Base-by-base conservation (phyloP, 2,888 invertebrate species). In the Pegoplata infirma region DNA sequence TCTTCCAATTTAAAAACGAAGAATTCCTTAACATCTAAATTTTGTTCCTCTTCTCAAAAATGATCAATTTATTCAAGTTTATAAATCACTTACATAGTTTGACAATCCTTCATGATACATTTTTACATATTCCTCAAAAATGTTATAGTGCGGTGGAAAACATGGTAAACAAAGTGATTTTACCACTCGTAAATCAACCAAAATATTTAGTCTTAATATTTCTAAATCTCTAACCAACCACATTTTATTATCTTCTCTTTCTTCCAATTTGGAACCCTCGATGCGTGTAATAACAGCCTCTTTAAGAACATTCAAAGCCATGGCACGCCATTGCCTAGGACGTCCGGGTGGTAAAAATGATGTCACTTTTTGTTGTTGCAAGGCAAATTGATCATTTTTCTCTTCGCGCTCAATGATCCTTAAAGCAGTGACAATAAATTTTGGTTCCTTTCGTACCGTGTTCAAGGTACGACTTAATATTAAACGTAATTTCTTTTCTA, bases 371-470 rank as follows among this genome's bases (percentile, higher is more conserved):
- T 89, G 89, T 67, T 89, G 89, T 88, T 94, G 93, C 80, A 95
- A 85, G 8, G 97, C 96, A 90, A 96, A 95, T 83, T 93, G 93
- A 91, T 99, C 99, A 32, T 96, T 94, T 90, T 96, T 96, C 86
- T 99, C 98, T 89, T 99, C 99, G 67, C 99, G 91, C 89, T 99
- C 99, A 84, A 99, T 97, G 68, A 99, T 98, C 82, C 99, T 92
- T 40, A 99, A 89, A 0, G 97, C 98, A 6, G 98, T 98, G 0
- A 99, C 99, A 82, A 99, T 96, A 7, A 97, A 94, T 0, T 97
- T 97, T 0, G 97, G 97, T 86, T 98, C 97, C 88, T 98, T 97
- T 19, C 98, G 92, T 0, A 98, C 98, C 1, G 97, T 98, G 86
- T 98, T 97, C 55, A 99, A 90, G 1, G 98, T 97, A 75, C 98